Evolutionary conservation across 2,797 vertebrate species (phyloP), one percentile per base, ranked within the genome.

Genomic region (Chaetophractus vellerosus): DNA sequence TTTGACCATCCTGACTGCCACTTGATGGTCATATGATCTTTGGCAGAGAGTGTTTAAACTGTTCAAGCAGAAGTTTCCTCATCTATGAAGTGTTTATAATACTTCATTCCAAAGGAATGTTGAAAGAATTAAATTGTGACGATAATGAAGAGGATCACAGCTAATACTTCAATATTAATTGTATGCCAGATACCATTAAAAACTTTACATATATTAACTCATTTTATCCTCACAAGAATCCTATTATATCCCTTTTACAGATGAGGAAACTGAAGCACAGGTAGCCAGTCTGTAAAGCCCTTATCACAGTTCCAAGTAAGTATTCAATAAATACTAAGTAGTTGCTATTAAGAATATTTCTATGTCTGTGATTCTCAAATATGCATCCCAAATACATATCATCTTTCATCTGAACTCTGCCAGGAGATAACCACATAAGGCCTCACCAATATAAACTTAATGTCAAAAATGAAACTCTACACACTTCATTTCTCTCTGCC

Each of bases 301-400:
- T 38, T 31, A 2, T 11, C 55, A 19, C 61, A 18, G 10, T 3
- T 66, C n/a, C 24, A 78, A 33, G 11, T 0, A 48, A 31, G 38
- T 24, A 48, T 3, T 66, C 19, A 23, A 5, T 12, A 16, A 83
- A 61, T 10, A 21, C 2, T 12, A 24, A 24, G 2, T 12, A 19
- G n/a, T n/a, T 26, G 9, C 55, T 31, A 5, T 41, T 14, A 16
- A 1, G 26, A 36, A 15, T 1, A 11, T 6, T 24, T 68, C n/a
- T 1, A 1, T 1, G 8, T 24, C 28, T 7, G 5, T 55, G n/a
- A 33, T 41, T 63, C 26, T 64, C 28, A 36, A 21, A 48, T 15
- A 28, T 1, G 38, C 2, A 23, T 3, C 36, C 21, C 18, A 31
- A 59, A 59, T 3, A n/a, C 0, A 6, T 9, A 48, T 6, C 8